Percentiles rank a stretch among this genome's conserved stretches.
Evolutionary conservation across 1,140 invertebrate species (phyloP).

Genomic region (Paraescarpia echinospica): DNA sequence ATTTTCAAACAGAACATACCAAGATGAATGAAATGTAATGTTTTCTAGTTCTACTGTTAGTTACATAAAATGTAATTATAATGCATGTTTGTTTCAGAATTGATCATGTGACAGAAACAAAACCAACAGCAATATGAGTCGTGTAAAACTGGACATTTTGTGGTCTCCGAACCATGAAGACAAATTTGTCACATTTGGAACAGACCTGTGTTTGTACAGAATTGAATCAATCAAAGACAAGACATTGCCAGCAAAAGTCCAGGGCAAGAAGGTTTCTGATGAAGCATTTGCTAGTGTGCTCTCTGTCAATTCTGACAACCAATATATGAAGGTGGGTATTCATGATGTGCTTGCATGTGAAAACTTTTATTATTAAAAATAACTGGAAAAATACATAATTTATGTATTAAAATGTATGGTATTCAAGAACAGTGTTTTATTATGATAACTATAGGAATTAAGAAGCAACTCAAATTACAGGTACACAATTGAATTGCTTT

Average conservation of each 20-base stretch:
- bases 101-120: neutral
- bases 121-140: slow-evolving; percentile 4
- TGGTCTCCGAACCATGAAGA: slow-evolving; percentile 31
- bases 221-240: slow-evolving; percentile 56
- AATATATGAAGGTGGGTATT: slow-evolving; percentile 58
- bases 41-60: neutral
- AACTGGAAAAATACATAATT: no score
- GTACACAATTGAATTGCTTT: no score
- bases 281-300: slow-evolving; percentile 69
- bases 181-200: slow-evolving; percentile 79
- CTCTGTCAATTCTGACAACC: slow-evolving; percentile 68
- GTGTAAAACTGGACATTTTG: slow-evolving; percentile 21
- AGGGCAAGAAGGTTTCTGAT: slow-evolving; percentile 69
- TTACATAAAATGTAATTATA: neutral
- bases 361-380: no score
- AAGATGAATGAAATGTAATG: neutral
- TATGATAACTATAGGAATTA: neutral
- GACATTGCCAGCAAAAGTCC: slow-evolving; percentile 30
- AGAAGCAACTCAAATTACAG: no score
- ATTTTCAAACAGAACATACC: no score
- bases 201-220: slow-evolving; percentile 82
- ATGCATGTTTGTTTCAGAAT: neutral
- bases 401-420: no score
- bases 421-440: neutral
- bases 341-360: neutral